Percentiles rank a stretch among this genome's conserved stretches.
Conservation (phyloP, 2,797 vertebrate genomes). For the Limosa lapponica region DNA sequence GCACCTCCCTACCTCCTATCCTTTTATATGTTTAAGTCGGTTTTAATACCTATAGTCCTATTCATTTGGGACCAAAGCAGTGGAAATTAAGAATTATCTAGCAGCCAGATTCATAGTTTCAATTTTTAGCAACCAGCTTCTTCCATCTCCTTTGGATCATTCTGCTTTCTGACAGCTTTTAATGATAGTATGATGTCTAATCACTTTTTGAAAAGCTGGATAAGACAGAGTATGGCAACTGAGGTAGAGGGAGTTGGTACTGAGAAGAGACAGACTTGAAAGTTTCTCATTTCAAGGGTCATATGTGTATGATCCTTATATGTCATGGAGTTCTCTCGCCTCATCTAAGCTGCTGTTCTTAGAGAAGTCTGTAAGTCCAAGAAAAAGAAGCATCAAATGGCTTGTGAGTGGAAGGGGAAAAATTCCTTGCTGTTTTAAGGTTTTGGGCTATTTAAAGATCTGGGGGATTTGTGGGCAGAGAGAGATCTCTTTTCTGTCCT, state of each 20-base stretch:
- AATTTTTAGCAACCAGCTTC: neutral
- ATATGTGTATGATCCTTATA: neutral
- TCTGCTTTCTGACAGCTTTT: neutral
- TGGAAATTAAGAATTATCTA: neutral
- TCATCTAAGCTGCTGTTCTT: neutral
- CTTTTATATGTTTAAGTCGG: neutral
- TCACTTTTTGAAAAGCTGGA: neutral
- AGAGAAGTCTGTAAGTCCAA: neutral
- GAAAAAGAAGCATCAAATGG: neutral
- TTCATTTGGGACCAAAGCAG: neutral
- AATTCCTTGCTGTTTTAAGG: neutral
- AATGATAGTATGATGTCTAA: neutral
- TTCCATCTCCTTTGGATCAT: neutral
- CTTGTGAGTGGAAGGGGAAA: neutral
- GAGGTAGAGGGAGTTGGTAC: neutral
- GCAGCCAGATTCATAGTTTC: neutral
- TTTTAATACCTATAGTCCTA: neutral
- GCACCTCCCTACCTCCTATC: neutral
- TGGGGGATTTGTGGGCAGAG: neutral
- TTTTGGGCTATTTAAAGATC: neutral
- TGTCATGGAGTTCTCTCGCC: neutral
- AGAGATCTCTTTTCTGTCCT: neutral
- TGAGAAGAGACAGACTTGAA: neutral
- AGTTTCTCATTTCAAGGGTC: neutral
- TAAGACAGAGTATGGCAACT: neutral